These are phyloP conservation scores for Cynopterus sphinx DNA, from an alignment of 2,797 vertebrate genomes.

Conservation along the genomic window DNA sequence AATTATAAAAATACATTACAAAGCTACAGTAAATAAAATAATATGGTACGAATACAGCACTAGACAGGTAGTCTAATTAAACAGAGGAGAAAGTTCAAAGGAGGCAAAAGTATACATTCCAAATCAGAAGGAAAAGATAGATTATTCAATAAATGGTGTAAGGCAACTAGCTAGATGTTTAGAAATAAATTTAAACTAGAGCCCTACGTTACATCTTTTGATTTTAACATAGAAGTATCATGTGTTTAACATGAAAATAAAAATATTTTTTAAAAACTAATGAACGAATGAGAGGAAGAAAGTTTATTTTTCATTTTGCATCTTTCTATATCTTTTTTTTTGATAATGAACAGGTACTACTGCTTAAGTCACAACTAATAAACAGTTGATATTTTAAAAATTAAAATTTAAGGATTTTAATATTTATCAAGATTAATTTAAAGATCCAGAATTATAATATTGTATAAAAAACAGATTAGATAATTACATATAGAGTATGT, in stretches of 20 bases:
- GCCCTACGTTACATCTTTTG: not conserved
- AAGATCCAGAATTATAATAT: not conserved
- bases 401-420: constrained; percentile 1
- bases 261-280: not conserved
- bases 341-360: not conserved
- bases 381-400: constrained; percentile 13
- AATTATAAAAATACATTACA: constrained; percentile 8
- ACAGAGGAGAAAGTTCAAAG: not conserved
- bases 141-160: not conserved
- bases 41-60: not conserved
- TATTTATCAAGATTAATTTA: not conserved
- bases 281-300: not conserved
- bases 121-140: not conserved
- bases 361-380: constrained; percentile 11
- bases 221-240: not conserved
- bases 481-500: not conserved
- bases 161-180: not conserved
- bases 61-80: not conserved
- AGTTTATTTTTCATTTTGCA: not conserved
- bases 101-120: not conserved
- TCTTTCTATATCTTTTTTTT: not conserved
- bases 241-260: constrained; percentile 33
- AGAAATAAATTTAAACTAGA: not conserved
- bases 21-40: not conserved
- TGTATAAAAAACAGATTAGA: not conserved